Evolutionary conservation across 2,888 invertebrate species (phyloP).

Genomic region (Pterostichus niger): DNA sequence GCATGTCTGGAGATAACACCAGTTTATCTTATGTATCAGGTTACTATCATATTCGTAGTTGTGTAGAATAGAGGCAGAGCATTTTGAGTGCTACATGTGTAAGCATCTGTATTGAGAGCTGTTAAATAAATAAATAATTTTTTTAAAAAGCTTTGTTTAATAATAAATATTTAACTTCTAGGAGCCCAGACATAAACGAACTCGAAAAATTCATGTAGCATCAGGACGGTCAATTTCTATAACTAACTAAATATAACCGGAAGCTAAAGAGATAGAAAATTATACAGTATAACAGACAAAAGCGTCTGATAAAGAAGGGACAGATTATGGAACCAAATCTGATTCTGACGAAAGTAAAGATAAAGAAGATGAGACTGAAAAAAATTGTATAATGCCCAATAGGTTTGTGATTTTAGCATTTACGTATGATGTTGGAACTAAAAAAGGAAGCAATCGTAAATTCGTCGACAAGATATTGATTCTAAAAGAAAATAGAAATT

Average conservation of each 20-base stretch:
- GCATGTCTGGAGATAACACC: too few relatives aligned
- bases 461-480: conserved; percentile 23
- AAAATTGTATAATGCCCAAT: conserved; percentile 22
- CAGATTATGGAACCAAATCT: conserved; percentile 9
- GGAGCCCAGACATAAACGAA: background rate
- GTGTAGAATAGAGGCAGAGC: too few relatives aligned
- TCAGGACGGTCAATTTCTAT: conserved; percentile 12
- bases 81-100: too few relatives aligned
- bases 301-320: conserved; percentile 7
- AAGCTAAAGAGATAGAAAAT: conserved; percentile 5
- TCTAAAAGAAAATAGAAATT: conserved; percentile 13
- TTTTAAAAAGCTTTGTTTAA: too few relatives aligned
- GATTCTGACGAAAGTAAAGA: conserved; percentile 14
- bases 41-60: too few relatives aligned
- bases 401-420: conserved; percentile 19
- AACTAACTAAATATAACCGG: conserved; percentile 10
- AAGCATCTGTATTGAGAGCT: too few relatives aligned
- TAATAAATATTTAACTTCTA: too few relatives aligned
- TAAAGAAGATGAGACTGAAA: conserved; percentile 28
- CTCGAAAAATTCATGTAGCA: conserved; percentile 5
- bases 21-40: too few relatives aligned
- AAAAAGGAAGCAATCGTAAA: conserved; percentile 28
- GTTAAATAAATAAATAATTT: too few relatives aligned
- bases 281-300: conserved; percentile 6
- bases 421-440: conserved; percentile 24